Evolutionary conservation across 2,113 vertebrate genomes (phyloP).

Genomic region (Dasyprocta punctata): DNA sequence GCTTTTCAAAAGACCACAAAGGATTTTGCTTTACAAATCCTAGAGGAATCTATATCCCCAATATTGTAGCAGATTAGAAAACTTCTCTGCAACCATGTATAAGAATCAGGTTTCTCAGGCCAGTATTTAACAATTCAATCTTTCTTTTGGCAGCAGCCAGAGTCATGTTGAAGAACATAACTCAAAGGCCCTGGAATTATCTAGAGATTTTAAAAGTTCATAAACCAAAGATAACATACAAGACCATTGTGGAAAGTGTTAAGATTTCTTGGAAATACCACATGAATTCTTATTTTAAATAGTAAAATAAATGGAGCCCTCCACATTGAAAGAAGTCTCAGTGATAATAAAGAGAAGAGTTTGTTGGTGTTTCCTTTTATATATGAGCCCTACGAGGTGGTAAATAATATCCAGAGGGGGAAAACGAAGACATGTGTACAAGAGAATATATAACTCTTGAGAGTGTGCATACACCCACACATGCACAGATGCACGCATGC

Average conservation of each 20-base stretch:
- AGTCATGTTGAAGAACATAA: constrained; percentile 75
- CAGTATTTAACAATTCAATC: constrained; percentile 75
- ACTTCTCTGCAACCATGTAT: constrained; percentile 77
- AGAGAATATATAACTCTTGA: not conserved
- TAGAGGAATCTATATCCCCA: constrained; percentile 64
- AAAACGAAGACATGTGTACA: not conserved
- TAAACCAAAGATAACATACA: not conserved
- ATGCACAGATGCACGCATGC: too few species aligned
- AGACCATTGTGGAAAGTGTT: constrained; percentile 18
- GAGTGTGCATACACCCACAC: not conserved
- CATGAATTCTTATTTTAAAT: constrained; percentile 20
- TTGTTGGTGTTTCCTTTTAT: constrained; percentile 17
- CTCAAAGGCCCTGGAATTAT: constrained; percentile 41
- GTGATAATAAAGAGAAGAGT: not conserved
- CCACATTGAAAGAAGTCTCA: not conserved
- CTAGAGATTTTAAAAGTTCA: constrained; percentile 39
- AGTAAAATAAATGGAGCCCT: not conserved
- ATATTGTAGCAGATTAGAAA: constrained; percentile 77
- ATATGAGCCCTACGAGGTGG: not conserved
- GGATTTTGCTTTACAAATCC: constrained; percentile 78
- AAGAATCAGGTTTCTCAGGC: constrained; percentile 71
- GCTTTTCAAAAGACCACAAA: not conserved
- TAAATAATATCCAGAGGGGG: not conserved
- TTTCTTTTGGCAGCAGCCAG: constrained; percentile 67
- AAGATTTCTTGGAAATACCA: constrained; percentile 37